Conservation (phyloP, 2,797 vertebrate genomes). For the Sebastes oblongus region DNA sequence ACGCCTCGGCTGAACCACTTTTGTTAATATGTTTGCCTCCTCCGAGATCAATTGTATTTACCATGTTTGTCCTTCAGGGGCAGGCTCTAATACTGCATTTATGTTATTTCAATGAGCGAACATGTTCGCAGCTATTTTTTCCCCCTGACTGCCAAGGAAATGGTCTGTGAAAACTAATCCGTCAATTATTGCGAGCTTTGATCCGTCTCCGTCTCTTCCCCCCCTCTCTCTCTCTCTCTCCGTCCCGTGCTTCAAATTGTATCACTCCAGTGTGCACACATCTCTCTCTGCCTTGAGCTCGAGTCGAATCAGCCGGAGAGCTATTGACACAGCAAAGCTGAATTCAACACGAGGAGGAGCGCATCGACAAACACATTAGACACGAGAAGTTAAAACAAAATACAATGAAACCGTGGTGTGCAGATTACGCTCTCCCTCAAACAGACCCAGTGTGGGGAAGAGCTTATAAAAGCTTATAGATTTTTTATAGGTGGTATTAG, state of each 20-base stretch:
- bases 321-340: conserved; percentile 50
- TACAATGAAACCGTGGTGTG: conserved; percentile 35
- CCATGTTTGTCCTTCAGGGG: conserved; percentile 36
- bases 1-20: neutral
- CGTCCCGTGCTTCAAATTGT: conserved; percentile 19
- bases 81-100: conserved; percentile 12
- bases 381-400: conserved; percentile 59
- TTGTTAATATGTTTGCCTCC: neutral
- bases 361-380: conserved; percentile 66
- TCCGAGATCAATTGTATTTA: conserved; percentile 39
- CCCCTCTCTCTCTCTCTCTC: neutral
- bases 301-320: conserved; percentile 30
- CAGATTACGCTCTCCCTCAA: conserved; percentile 48
- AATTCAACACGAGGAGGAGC: conserved; percentile 45
- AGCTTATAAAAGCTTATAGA: conserved; percentile 67
- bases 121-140: conserved; percentile 14
- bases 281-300: conserved; percentile 27
- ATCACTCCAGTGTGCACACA: conserved; percentile 12
- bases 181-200: conserved; percentile 43
- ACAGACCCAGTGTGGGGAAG: conserved; percentile 41
- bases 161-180: conserved; percentile 54
- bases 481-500: conserved; percentile 70
- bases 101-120: conserved; percentile 25
- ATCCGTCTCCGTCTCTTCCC: neutral
- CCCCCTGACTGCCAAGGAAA: conserved; percentile 37